Base-by-base conservation (phyloP, 2,888 invertebrate genomes). In the Thymelicus acteon region DNA sequence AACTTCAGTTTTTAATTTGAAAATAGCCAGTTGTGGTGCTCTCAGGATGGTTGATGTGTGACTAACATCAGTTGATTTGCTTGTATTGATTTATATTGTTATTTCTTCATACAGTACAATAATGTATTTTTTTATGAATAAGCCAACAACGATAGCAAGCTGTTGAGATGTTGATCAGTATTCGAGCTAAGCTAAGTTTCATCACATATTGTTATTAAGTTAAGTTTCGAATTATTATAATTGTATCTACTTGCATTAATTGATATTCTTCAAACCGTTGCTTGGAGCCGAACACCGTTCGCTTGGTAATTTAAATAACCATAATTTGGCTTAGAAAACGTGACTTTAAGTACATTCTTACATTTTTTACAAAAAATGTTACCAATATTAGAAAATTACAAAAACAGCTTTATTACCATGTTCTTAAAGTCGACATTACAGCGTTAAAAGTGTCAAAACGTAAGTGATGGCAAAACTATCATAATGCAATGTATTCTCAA, bases 81-180 rank as follows among this genome's bases (percentile, higher is more conserved):
- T 31, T 57, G 57, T 57, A 57, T 19, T 7, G 7, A 57, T 57
- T 24, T 24, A 58, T 58, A n/a, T 57, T 13, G 57, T 57, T 57
- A 31, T 57, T 57, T 60, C 15, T 37, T 60, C 39, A 10, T 69
- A 49, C 57, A 19, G 48, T 57, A 62, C 40, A 64, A 64, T 64
- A 52, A 44, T 40, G 31, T 57, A 13, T 13, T 19, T 40, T 3
- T 67, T 31, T 67, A 49, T 67, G 15, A 48, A 10, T 61, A 54
- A 58, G 39, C 54, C 62, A 57, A 62, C 62, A 57, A 62, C 39
- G 13, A 58, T 58, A 58, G 39, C 13, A 47, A 61, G 68, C 68
- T 70, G 69, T 60, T 72, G 66, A 72, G 65, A 31, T 64, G 60
- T 63, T 65, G 57, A 73, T 62, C 73, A 75, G 75, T 75, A 75